phyloP scores from a whole-genome alignment of 2,888 invertebrate species.

The Drosophila seclusa region DNA sequence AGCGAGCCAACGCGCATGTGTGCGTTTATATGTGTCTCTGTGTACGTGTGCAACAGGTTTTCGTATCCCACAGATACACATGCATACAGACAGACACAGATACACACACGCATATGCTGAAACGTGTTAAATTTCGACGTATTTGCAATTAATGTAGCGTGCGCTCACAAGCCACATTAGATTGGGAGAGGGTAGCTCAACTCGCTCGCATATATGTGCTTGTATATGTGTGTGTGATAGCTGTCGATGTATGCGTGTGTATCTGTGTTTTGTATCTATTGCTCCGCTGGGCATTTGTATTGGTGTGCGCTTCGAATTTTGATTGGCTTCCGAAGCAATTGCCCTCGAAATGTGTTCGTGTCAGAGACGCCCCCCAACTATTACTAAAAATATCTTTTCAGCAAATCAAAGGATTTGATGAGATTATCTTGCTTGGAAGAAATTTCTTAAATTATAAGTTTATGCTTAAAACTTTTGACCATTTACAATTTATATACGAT shows the following conservation, averaged over 20 bases:
- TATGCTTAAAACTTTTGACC: fast-evolving
- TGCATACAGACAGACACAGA: conserved; percentile 22
- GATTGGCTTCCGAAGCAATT: conserved; percentile 82
- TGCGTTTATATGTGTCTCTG: conserved; percentile 15
- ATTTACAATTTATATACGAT: neutral
- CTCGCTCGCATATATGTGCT: conserved; percentile 13
- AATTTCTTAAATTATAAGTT: neutral
- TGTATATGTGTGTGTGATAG: conserved; percentile 10
- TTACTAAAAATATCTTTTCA: conserved; percentile 7
- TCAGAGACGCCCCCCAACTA: conserved; percentile 55
- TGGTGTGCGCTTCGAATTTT: conserved; percentile 78
- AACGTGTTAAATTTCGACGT: conserved; percentile 70
- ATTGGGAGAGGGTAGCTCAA: conserved; percentile 46
- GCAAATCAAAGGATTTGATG: conserved; percentile 16
- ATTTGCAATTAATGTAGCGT: conserved; percentile 71
- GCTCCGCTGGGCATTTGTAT: conserved; percentile 38
- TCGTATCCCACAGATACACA: conserved; percentile 63
- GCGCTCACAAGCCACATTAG: conserved; percentile 57
- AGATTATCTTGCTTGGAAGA: neutral
- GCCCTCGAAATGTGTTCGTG: conserved; percentile 39
- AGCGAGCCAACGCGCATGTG: conserved; percentile 10
- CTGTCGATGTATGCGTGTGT: conserved; percentile 36
- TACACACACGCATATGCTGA: conserved; percentile 16
- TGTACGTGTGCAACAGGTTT: conserved; percentile 76
- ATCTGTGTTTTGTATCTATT: conserved; percentile 56